Evolutionary conservation across 1,140 invertebrate genomes (phyloP).

Genomic region (Ceratina calcarata): DNA sequence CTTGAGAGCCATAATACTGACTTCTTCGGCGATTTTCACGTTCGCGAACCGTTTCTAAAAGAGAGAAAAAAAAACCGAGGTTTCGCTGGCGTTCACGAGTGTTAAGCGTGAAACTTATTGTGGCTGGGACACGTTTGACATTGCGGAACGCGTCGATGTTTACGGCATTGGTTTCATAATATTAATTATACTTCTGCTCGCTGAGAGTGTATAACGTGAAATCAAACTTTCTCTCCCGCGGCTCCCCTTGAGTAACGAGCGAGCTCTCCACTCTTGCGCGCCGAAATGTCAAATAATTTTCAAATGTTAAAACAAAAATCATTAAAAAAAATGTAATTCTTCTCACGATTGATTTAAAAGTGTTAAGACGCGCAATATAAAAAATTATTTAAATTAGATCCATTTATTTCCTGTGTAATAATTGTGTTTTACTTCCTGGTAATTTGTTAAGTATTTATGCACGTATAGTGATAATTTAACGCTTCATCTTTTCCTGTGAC

Average conservation of each 20-base stretch:
- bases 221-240: constrained; percentile 57
- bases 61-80: constrained; percentile 12
- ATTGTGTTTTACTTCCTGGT: too few species aligned
- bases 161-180: constrained; percentile 60
- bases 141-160: constrained; percentile 56
- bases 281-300: constrained; percentile 42
- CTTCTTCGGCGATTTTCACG: too few species aligned
- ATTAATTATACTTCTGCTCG: constrained; percentile 56
- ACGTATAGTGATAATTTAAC: too few species aligned
- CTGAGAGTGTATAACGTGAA: constrained; percentile 52
- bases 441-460: too few species aligned
- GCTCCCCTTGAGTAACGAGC: constrained; percentile 52
- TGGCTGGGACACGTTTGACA: constrained; percentile 53
- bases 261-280: constrained; percentile 28
- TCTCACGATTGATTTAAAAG: background rate
- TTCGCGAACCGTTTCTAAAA: background rate
- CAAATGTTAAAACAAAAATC: background rate
- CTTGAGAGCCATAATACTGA: too few species aligned
- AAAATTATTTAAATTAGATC: too few species aligned
- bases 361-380: too few species aligned
- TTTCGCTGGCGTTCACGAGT: constrained; percentile 18
- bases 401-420: too few species aligned
- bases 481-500: too few species aligned
- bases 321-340: too few species aligned
- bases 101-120: constrained; percentile 39